Conservation (phyloP, 1,140 invertebrate species). For the Danaus plexippus region DNA sequence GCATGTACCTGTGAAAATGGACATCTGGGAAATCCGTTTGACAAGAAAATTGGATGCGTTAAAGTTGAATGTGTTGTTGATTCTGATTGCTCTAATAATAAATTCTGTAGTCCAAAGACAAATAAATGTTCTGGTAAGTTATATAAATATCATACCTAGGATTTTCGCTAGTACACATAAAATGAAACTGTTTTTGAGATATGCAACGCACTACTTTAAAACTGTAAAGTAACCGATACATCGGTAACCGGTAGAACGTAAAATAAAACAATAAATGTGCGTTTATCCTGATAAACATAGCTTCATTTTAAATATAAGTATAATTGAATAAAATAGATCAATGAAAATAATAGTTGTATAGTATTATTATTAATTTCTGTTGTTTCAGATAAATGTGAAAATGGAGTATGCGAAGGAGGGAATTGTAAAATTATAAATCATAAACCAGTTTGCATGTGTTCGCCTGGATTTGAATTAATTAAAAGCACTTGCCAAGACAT, state of each 20-base stretch:
- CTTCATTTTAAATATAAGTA: conserved; percentile 2
- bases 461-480: conserved; percentile 78
- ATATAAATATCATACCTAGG: background rate
- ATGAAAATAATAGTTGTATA: background rate
- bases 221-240: too few relatives aligned
- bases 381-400: conserved; percentile 81
- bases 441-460: conserved; percentile 80
- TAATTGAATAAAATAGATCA: conserved; percentile 8
- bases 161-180: too few relatives aligned
- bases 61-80: conserved; percentile 86
- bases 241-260: too few relatives aligned
- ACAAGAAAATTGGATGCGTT: conserved; percentile 81
- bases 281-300: background rate
- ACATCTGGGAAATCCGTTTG: conserved; percentile 84
- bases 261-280: too few relatives aligned
- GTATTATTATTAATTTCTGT: conserved; percentile 10
- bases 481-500: conserved; percentile 84
- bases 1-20: conserved; percentile 83
- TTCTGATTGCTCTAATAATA: conserved; percentile 81
- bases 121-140: conserved; percentile 83
- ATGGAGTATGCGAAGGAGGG: conserved; percentile 81
- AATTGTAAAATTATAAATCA: conserved; percentile 80
- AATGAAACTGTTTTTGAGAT: too few relatives aligned
- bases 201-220: too few relatives aligned
- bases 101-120: conserved; percentile 79